phyloP scores from a whole-genome alignment of 2,113 vertebrate genomes.

The Nicator chloris region DNA sequence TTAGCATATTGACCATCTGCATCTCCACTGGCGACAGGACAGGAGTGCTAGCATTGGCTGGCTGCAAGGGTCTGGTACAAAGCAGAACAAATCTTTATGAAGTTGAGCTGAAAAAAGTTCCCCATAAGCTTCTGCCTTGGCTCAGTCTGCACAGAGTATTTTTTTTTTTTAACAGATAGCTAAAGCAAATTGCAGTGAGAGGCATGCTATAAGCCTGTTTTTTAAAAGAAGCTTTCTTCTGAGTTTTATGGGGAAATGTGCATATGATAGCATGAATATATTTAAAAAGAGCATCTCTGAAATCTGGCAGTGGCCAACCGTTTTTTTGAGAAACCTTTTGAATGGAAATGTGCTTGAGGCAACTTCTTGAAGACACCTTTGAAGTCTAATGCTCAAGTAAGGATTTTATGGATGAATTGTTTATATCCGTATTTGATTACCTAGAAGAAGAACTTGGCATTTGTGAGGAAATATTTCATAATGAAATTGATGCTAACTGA shows the following conservation, averaged over 20 bases:
- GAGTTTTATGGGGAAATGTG: background rate
- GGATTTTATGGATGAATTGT: background rate
- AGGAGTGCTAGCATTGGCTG: background rate
- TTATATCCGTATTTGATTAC: background rate
- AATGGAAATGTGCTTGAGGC: background rate
- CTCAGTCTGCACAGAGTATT: background rate
- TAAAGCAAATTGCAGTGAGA: background rate
- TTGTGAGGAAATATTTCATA: background rate
- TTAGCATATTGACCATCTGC: background rate
- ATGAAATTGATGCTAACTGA: background rate
- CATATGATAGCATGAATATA: background rate
- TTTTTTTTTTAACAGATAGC: background rate
- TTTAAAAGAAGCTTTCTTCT: background rate
- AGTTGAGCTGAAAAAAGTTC: background rate
- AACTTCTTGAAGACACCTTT: background rate
- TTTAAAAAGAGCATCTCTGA: background rate
- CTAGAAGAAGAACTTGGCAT: background rate
- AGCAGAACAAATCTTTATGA: background rate
- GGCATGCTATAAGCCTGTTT: background rate
- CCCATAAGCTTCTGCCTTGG: accelerated
- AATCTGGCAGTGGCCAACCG: background rate
- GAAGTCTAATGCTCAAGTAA: background rate
- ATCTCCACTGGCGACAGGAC: background rate
- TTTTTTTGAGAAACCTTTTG: background rate
- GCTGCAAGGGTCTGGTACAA: background rate